Evolutionary conservation across 2,113 vertebrate genomes (phyloP), one percentile per base, ranked within the genome.

Genomic region (Tor tambroides): DNA sequence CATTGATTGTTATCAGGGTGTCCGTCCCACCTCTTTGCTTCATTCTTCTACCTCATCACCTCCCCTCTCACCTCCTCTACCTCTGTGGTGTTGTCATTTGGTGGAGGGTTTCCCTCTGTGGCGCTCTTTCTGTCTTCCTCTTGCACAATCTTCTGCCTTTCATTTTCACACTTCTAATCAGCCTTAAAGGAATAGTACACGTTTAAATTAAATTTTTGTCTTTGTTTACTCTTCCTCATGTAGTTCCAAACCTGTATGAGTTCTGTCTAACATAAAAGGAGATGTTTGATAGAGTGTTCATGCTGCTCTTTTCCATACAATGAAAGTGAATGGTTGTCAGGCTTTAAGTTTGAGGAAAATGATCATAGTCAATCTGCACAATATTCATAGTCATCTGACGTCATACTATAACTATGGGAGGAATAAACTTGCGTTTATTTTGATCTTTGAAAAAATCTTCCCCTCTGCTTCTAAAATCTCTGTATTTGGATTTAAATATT

Each of bases 51-150:
- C 6, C 38, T 63, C 72, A 51, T 1, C 49, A 30, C 49, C 49
- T 41, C 49, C 9, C 14, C 71, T 90, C 88, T 91, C 91, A 67
- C 87, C 46, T 84, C 90, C 83, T 80, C 7, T 21, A 54, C 71
- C 26, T 49, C 17, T 14, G 32, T 65, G 14, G 90, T 91, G 89
- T 84, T 91, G 88, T 90, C 81, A 80, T 84, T 86, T 76, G 59
- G 4, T 59, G 26, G 35, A 43, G 61, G 78, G 80, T 75, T 14
- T 46, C 84, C 85, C 80, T 87, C 63, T 71, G 65, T 83, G 43
- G 28, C 85, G 86, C 75, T 88, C 35, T 89, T 88, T 74, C 85
- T 90, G 88, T 91, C 89, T 84, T 80, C 85, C 86, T 85, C 85
- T 72, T 54, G 65, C n/a, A 61, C 87, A 71, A 21, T 21, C 87